Conservation (phyloP, 2,888 invertebrate genomes). For the Agapostemon virescens region DNA sequence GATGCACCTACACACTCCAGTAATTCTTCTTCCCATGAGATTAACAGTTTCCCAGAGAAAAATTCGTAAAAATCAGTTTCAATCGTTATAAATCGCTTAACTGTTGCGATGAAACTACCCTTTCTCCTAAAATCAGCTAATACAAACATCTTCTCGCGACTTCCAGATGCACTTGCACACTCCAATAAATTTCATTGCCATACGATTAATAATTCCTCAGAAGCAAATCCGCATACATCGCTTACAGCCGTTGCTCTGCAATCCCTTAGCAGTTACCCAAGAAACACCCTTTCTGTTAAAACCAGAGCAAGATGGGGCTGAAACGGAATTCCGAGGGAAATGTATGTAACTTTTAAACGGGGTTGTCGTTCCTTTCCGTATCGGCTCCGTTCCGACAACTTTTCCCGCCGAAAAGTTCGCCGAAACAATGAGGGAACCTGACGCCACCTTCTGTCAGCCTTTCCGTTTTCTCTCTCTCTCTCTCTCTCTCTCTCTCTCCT, state of each 20-base stretch:
- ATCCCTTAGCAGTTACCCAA: not conserved
- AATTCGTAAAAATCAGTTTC: not conserved
- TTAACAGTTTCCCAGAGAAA: not conserved
- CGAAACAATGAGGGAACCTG: slow-evolving; percentile 61
- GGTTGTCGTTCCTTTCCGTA: slow-evolving; percentile 56
- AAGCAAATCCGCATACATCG: not conserved
- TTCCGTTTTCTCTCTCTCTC: not conserved
- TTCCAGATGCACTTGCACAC: too few species aligned
- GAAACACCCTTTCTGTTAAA: slow-evolving; percentile 14
- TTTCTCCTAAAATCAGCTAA: too few species aligned
- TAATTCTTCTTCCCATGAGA: not conserved
- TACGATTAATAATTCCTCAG: not conserved
- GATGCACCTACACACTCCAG: not conserved
- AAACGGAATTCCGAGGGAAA: slow-evolving; percentile 33
- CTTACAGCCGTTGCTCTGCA: not conserved
- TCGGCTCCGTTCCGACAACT: slow-evolving; percentile 54
- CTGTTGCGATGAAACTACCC: too few species aligned
- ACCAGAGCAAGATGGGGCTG: slow-evolving; percentile 29
- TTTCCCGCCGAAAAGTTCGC: slow-evolving; percentile 69
- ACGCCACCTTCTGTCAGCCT: slow-evolving; percentile 15
- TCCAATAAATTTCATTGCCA: too few species aligned
- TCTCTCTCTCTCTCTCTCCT: not conserved
- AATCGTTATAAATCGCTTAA: too few species aligned
- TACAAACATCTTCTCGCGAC: too few species aligned
- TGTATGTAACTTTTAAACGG: slow-evolving; percentile 65